These are phyloP conservation scores for Symphodus melops DNA, from an alignment of 2,113 vertebrate genomes.

Conservation along the genomic window DNA sequence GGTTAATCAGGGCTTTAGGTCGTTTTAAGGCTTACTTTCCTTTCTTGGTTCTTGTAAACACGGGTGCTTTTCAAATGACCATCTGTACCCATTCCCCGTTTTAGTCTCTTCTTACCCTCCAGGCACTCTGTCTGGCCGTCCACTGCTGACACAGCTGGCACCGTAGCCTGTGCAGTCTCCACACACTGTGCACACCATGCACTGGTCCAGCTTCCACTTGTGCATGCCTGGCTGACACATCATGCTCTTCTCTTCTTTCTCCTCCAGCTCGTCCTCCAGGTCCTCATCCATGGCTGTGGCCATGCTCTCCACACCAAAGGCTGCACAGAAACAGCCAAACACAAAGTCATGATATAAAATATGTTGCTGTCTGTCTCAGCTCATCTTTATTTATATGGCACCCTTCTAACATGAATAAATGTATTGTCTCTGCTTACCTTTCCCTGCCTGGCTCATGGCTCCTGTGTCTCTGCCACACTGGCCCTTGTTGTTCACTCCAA, in stretches of 20 bases:
- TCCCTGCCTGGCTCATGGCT: conserved; percentile 94
- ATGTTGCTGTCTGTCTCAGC: neutral
- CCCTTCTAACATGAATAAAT: too few species aligned
- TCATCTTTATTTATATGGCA: too few species aligned
- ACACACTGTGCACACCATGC: conserved; percentile 99
- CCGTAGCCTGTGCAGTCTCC: conserved; percentile 98
- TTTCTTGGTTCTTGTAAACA: neutral
- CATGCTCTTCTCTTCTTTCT: conserved; percentile 98
- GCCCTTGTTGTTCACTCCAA: conserved; percentile 99
- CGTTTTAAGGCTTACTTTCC: too few species aligned
- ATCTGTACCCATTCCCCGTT: neutral
- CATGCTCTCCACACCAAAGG: conserved; percentile 98
- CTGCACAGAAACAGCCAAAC: conserved; percentile 61
- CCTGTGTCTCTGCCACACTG: conserved; percentile 98
- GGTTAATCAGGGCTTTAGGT: too few species aligned
- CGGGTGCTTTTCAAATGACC: neutral
- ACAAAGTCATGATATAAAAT: neutral
- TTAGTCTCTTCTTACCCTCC: conserved; percentile 88
- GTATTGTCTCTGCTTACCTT: conserved; percentile 83
- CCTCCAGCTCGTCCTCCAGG: conserved; percentile 96
- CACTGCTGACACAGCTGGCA: conserved; percentile 98
- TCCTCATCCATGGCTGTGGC: conserved; percentile 99
- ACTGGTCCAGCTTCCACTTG: conserved; percentile 99
- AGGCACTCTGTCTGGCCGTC: conserved; percentile 94
- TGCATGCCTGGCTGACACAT: conserved; percentile 99